A percentile compares a stretch with the other conserved stretches of the same genome.
Evolutionary conservation across 1,140 invertebrate genomes (phyloP).

Genomic region (Heliconius nattereri): DNA sequence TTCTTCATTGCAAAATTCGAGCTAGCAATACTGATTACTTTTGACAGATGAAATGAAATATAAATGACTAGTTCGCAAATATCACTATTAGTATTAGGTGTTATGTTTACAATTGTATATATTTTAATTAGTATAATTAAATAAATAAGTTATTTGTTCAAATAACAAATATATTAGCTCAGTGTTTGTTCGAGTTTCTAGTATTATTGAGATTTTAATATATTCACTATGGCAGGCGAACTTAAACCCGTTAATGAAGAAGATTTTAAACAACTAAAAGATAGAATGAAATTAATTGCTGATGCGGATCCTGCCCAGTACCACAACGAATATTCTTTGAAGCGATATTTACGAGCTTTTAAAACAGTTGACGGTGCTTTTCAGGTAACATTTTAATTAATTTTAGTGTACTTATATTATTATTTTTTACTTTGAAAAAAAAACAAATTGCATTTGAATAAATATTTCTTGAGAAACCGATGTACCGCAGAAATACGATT

Average conservation of each 20-base stretch:
- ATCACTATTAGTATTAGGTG: conserved; percentile 5
- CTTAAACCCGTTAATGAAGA: conserved; percentile 82
- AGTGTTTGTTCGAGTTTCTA: not conserved
- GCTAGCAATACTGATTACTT: conserved; percentile 4
- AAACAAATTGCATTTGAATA: not conserved
- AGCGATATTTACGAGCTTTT: conserved; percentile 86
- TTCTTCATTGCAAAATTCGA: not conserved
- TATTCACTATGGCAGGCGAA: conserved; percentile 69
- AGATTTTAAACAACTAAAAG: conserved; percentile 84
- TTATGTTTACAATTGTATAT: not conserved
- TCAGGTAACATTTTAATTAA: conserved; percentile 79
- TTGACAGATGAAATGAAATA: not conserved
- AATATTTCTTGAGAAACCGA: not conserved
- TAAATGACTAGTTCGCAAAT: not conserved
- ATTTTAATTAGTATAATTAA: not conserved
- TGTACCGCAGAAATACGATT: not conserved
- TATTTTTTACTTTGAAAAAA: not conserved
- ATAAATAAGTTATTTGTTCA: not conserved
- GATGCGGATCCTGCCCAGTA: conserved; percentile 87
- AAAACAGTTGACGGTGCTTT: conserved; percentile 87
- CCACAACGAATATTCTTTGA: conserved; percentile 87
- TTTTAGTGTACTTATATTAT: not conserved
- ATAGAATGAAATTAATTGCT: conserved; percentile 86
- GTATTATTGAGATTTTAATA: not conserved
- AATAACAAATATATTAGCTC: not conserved